These are phyloP conservation scores for Fabriciana adippe DNA, from an alignment of 2,888 invertebrate species.

Conservation along the genomic window DNA sequence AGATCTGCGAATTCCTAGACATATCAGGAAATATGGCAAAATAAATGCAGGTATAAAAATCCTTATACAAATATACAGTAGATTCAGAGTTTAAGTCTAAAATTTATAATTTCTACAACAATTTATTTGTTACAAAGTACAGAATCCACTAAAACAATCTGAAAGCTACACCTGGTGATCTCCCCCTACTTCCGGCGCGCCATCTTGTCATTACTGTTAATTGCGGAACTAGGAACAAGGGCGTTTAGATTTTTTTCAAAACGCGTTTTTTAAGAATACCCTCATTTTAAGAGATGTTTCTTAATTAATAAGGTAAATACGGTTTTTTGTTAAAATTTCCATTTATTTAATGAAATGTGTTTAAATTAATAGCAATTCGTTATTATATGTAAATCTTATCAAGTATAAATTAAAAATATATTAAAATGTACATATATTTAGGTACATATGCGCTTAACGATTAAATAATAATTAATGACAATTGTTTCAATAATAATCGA, in stretches of 20 bases:
- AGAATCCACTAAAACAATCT: slow-evolving; percentile 5
- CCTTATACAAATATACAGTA: too few species aligned
- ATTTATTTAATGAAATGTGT: too few species aligned
- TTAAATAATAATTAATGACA: too few species aligned
- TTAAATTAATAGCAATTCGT: too few species aligned
- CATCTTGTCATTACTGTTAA: slow-evolving; percentile 77
- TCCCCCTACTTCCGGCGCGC: slow-evolving; percentile 55
- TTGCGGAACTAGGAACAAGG: slow-evolving; percentile 53
- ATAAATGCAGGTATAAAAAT: too few species aligned
- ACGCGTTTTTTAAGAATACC: neutral
- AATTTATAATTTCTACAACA: neutral
- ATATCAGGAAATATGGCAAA: too few species aligned
- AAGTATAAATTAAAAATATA: neutral
- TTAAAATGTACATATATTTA: too few species aligned
- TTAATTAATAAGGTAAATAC: too few species aligned
- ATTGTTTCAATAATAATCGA: too few species aligned
- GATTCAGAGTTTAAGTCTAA: neutral
- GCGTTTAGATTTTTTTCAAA: slow-evolving; percentile 33
- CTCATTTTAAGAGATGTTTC: neutral
- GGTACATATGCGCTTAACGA: too few species aligned
- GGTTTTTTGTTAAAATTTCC: too few species aligned
- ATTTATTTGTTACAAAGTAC: neutral
- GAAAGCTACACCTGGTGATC: slow-evolving; percentile 27
- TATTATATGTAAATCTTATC: neutral
- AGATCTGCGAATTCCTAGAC: too few species aligned